Base-by-base conservation (phyloP, 2,797 vertebrate genomes). In the Corythornis leucogaster region DNA sequence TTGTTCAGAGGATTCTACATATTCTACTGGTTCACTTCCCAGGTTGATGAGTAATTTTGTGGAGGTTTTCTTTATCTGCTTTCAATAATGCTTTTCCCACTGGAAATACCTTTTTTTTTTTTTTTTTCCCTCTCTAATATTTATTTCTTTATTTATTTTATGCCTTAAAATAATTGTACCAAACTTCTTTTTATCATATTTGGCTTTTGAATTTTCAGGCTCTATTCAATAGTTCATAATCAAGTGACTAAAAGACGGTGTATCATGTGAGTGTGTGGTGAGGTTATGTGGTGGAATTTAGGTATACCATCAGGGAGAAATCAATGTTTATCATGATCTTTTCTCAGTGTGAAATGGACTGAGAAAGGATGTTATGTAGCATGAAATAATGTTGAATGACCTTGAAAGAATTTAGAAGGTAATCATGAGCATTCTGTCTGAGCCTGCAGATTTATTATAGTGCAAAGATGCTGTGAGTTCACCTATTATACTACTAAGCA, bases 361-460 rank as follows among this genome's bases (percentile, higher is more conserved):
- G 89, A 94, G 94, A 96, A 90, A 84, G 83, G 46, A 69, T 95
- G 75, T 89, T 93, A 95, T 94, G 95, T 94, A 95, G 87, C 93
- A 96, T 97, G 91, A 96, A 97, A 96, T 95, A 90, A 96, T 69
- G 83, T 80, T 96, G 92, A 96, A 95, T 89, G 94, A 96, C 94
- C 93, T 96, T 96, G 95, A 96, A 95, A 92, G 80, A 93, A 95
- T 96, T 96, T 93, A 74, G 92, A 95, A 97, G 82, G 86, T 75
- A 96, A 95, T 97, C 89, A 70, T 59, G 85, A 94, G 57, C 25
- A 74, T 92, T 95, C 89, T 82, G 50, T 94, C 89, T 92, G 85
- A 63, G 73, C 48, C 70, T 92, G 57, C 78, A 93, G 76, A 93
- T 96, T 89, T 93, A 95, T 94, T 83, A 50, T 3, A 22, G 92